A percentile compares a stretch with the other conserved stretches of the same genome.
Evolutionary conservation across 2,888 invertebrate species (phyloP).

Genomic region (Microchrysa polita): DNA sequence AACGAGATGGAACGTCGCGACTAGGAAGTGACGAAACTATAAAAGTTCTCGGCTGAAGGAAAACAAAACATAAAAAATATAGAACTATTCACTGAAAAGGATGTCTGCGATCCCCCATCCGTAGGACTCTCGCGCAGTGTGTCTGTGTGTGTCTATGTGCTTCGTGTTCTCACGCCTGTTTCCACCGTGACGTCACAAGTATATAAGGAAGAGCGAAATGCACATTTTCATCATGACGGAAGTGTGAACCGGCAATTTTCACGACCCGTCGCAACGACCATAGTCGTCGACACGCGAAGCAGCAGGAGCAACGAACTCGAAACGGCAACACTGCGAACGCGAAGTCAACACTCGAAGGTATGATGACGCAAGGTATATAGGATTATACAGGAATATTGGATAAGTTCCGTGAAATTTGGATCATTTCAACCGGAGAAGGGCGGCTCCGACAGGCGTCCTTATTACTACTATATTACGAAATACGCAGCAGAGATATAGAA

Average conservation of each 20-base stretch:
- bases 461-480: too few species aligned
- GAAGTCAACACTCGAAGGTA: slow-evolving; percentile 1
- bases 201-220: slow-evolving; percentile 20
- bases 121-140: neutral
- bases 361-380: neutral
- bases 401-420: too few species aligned
- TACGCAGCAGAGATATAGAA: neutral
- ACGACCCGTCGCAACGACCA: neutral
- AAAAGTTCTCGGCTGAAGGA: neutral
- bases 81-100: slow-evolving; percentile 15
- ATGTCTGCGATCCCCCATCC: slow-evolving; percentile 21
- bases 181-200: slow-evolving; percentile 33
- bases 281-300: neutral
- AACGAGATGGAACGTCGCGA: slow-evolving; percentile 5
- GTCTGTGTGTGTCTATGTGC: too few species aligned
- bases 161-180: slow-evolving; percentile 18
- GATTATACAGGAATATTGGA: too few species aligned
- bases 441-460: too few species aligned
- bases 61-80: neutral
- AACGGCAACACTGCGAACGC: neutral
- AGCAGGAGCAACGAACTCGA: neutral
- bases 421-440: too few species aligned
- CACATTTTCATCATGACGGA: slow-evolving; percentile 17
- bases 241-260: slow-evolving; percentile 28
- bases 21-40: slow-evolving; percentile 25